Evolutionary conservation across 2,888 invertebrate genomes (phyloP), one percentile per base, ranked within the genome.

Genomic region (Brenthis daphne): DNA sequence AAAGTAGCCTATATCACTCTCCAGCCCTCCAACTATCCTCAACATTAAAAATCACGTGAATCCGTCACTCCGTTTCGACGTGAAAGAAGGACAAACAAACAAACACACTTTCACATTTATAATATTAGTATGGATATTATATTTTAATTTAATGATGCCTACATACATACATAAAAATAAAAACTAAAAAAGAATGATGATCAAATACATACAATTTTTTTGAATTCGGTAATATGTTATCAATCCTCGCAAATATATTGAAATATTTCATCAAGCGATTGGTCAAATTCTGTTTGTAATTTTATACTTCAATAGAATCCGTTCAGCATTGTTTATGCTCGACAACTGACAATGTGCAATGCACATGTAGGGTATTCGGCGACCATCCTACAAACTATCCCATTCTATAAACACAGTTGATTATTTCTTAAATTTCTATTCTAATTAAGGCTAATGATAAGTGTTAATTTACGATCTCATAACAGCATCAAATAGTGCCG

Each of bases 291-390:
- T 48, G 50, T 60, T 50, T 29, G 29, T 16, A 60, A 50, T 50
- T 60, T 50, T 48, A 60, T 60, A 29, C 29, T 60, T 60, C 58
- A 60, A 50, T 58, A 20, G 65, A 29, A 29, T 20, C 50, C 50
- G 54, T 71, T 56, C 53, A 29, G 29, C 57, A 53, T 66, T 74
- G 70, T 74, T 73, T 72, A 71, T 68, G 64, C 72, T 69, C 14
- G 16, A 60, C 74, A 66, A 64, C 69, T 37, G 51, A 50, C 79
- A 83, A 82, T 76, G 78, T 85, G 84, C 76, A 65, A 50, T 73
- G 76, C 85, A 84, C 77, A 79, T 84, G 84, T 79, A 74, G 55
- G 64, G n/a, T 55, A 64, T 68, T 55, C 43, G 57, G 43, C 56
- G 48, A 53, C 57, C 37, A 57, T 64, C 47, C 65, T 54, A 65